Base-by-base conservation (phyloP, 2,888 invertebrate genomes). In the Parasteatoda lunata region DNA sequence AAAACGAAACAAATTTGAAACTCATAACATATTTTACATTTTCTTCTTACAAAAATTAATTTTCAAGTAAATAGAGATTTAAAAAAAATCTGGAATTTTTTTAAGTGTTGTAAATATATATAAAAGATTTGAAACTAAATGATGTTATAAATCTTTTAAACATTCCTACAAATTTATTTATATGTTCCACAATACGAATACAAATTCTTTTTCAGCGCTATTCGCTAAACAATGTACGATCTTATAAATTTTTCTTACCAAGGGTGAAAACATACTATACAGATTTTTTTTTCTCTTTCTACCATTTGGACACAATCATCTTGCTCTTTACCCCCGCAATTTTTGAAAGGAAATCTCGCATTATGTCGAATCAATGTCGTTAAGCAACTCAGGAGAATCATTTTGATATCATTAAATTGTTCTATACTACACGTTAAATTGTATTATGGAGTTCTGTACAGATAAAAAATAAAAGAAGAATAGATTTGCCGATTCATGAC, bases 391-490 rank as follows among this genome's bases (percentile, higher is more conserved):
- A 47, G 52, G 6, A 13, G 52, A 68, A 52, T 49, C 78, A 68
- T 68, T 78, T 78, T 78, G 78, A 59, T 70, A 70, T 78, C 78
- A 78, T 78, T 78, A 78, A 78, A 78, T 69, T 70, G 70, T 78
- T 78, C 78, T 54, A 47, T 59, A 48, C 70, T 70, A 78, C 70
- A 70, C 78, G 69, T 59, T 70, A 70, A 78, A 78, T 78, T 70
- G 78, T 52, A 78, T 68, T 70, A 69, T 52, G 70, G 69, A 78
- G 78, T 78, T 78, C 69, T 78, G 78, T 70, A 78, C n/a, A 75
- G 75, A 64, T 45, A 45, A 45, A 59, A 59, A 59, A 59, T 9
- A 30, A 59, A 78, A 69, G 77, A 70, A 78, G 45, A 78, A 78
- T 70, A 78, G 59, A 70, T 69, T 70, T 78, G 59, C 47, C 78